Percentiles rank a stretch among this genome's conserved stretches.
Evolutionary conservation across 2,888 invertebrate species (phyloP).

Genomic region (Trachelus stipa): DNA sequence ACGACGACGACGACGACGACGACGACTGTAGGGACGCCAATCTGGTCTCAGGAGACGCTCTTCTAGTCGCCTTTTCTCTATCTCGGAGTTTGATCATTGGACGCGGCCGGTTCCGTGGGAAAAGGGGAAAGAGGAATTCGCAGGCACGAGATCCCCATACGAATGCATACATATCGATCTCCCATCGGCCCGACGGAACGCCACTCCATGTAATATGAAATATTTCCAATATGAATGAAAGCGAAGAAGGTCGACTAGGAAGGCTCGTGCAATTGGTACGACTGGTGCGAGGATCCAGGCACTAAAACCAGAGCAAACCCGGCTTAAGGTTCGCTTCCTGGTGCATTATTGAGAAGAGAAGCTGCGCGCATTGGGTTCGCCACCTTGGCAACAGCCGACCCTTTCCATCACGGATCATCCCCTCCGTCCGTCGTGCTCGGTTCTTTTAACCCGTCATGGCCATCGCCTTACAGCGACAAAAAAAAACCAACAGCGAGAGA

Average conservation of each 20-base stretch:
- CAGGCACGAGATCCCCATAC: not conserved
- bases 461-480: not conserved
- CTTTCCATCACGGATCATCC: not conserved
- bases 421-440: not conserved
- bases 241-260: slow-evolving; percentile 22
- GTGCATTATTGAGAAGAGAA: not conserved
- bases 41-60: slow-evolving; percentile 83
- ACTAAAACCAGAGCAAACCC: slow-evolving; percentile 42
- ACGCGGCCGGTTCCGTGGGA: not conserved
- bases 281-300: slow-evolving; percentile 16
- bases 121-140: not conserved
- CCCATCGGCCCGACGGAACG: not conserved
- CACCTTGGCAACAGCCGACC: not conserved
- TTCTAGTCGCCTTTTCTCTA: slow-evolving; percentile 70
- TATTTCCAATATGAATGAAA: slow-evolving; percentile 34
- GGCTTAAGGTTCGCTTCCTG: slow-evolving; percentile 31
- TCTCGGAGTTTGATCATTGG: not conserved
- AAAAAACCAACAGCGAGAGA: not conserved
- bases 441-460: not conserved
- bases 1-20: not conserved
- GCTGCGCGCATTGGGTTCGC: not conserved
- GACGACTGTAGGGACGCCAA: slow-evolving; percentile 38
- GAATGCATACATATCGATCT: not conserved
- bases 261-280: slow-evolving; percentile 16
- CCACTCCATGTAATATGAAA: slow-evolving; percentile 24